These are phyloP conservation scores for Riptortus pedestris DNA, from an alignment of 1,140 invertebrate genomes.

Conservation along the genomic window DNA sequence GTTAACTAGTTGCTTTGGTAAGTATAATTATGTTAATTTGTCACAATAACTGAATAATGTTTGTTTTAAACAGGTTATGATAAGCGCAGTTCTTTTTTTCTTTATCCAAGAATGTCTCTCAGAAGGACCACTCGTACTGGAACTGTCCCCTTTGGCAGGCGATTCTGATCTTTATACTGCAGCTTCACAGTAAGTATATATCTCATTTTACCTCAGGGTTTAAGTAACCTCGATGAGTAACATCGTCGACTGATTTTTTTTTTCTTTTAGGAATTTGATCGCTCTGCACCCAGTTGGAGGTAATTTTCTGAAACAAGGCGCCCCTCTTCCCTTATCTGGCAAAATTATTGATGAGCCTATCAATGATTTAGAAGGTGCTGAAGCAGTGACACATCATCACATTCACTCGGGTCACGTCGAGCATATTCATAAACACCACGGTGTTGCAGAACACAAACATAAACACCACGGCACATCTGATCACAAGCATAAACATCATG, in stretches of 20 bases:
- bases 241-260: too few relatives aligned
- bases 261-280: not conserved
- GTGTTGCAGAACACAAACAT: slow-evolving; percentile 21
- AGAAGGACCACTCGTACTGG: not conserved
- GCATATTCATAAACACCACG: slow-evolving; percentile 24
- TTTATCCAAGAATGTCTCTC: not conserved
- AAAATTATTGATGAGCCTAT: slow-evolving; percentile 3
- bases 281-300: not conserved
- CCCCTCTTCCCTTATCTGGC: not conserved
- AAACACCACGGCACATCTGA: slow-evolving; percentile 19
- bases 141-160: not conserved
- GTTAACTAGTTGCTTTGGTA: too few relatives aligned
- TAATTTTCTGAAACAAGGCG: not conserved
- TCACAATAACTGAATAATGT: too few relatives aligned
- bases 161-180: not conserved
- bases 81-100: not conserved
- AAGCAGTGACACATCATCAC: slow-evolving; percentile 26
- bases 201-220: not conserved
- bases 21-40: too few relatives aligned
- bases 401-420: slow-evolving; percentile 22
- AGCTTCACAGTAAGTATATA: not conserved
- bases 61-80: not conserved
- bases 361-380: slow-evolving; percentile 20
- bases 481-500: slow-evolving; percentile 22
- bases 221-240: not conserved